A percentile compares a stretch with the other conserved stretches of the same genome.
These are phyloP conservation scores for Platichthys flesus DNA, from an alignment of 2,113 vertebrate species.

Conservation along the genomic window DNA sequence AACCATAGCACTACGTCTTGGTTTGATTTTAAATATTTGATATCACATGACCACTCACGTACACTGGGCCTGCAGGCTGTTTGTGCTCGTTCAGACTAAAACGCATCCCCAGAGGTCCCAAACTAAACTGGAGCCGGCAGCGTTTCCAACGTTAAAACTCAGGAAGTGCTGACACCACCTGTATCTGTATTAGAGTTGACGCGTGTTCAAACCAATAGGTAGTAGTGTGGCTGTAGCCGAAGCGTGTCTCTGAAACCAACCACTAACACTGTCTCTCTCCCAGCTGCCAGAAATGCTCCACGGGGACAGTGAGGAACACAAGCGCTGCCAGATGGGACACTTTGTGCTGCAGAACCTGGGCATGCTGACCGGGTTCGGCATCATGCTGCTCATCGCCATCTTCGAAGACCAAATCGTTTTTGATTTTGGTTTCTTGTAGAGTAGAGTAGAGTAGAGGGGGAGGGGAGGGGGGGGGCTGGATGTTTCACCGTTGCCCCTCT, in stretches of 20 bases:
- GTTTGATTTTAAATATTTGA: too few species aligned
- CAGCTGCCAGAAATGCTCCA: constrained; percentile 99
- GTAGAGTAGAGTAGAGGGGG: constrained; percentile 20
- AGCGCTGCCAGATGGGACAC: constrained; percentile 92
- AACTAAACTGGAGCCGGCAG: too few species aligned
- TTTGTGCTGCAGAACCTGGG: constrained; percentile 96
- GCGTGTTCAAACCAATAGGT: too few species aligned
- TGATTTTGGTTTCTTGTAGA: constrained; percentile 88
- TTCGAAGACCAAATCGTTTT: constrained; percentile 96
- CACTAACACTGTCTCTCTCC: constrained; percentile 23
- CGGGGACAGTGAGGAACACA: constrained; percentile 93
- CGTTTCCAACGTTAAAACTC: too few species aligned
- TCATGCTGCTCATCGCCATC: constrained; percentile 98
- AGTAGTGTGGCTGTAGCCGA: not conserved
- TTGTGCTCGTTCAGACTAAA: too few species aligned
- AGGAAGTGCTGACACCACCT: too few species aligned
- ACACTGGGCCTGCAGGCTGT: too few species aligned
- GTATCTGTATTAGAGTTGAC: too few species aligned
- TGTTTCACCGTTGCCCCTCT: constrained; percentile 47
- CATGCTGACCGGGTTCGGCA: constrained; percentile 91
- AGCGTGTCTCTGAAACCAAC: constrained; percentile 8
- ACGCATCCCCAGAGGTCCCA: too few species aligned
- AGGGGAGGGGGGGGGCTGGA: constrained; percentile 7
- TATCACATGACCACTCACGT: too few species aligned
- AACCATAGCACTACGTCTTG: not conserved